Percentiles rank a stretch among this genome's conserved stretches.
Conservation (phyloP, 2,888 invertebrate genomes). For the Hermodice carunculata region DNA sequence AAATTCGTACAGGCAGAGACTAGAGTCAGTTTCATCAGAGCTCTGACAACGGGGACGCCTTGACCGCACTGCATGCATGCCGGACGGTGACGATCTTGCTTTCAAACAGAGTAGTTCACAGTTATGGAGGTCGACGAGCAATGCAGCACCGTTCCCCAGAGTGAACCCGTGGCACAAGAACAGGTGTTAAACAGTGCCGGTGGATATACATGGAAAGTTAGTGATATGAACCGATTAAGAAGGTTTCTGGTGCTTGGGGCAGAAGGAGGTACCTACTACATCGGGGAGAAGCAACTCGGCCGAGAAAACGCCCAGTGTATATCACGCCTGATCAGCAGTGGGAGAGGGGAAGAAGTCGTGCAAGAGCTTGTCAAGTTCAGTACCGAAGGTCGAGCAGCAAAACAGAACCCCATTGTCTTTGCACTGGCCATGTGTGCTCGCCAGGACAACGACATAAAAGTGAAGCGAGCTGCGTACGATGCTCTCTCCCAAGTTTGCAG, state of each 20-base stretch:
- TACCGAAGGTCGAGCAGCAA: slow-evolving; percentile 68
- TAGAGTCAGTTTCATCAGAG: too few relatives aligned
- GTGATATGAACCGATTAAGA: slow-evolving; percentile 61
- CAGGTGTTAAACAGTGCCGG: slow-evolving; percentile 47
- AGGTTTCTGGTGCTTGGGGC: slow-evolving; percentile 68
- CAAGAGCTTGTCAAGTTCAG: slow-evolving; percentile 60
- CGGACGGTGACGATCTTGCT: too few relatives aligned
- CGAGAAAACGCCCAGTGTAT: slow-evolving; percentile 61
- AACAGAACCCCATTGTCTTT: slow-evolving; percentile 72
- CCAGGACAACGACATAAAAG: slow-evolving; percentile 60
- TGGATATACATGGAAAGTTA: slow-evolving; percentile 64
- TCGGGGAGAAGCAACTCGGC: slow-evolving; percentile 55
- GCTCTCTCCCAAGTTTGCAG: slow-evolving; percentile 74
- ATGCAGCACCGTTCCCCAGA: slow-evolving; percentile 15
- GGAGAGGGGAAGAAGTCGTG: slow-evolving; percentile 61
- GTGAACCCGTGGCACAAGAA: slow-evolving; percentile 11
- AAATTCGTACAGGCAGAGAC: too few relatives aligned
- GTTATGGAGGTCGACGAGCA: too few relatives aligned
- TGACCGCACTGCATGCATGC: too few relatives aligned
- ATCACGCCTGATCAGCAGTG: slow-evolving; percentile 57
- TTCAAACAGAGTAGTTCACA: too few relatives aligned
- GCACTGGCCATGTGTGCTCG: slow-evolving; percentile 77
- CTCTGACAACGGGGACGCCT: too few relatives aligned
- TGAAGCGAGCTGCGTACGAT: slow-evolving; percentile 74
- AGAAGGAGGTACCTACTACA: slow-evolving; percentile 63